Conservation (phyloP, 1,140 invertebrate genomes). For the Trinorchestia longiramus region DNA sequence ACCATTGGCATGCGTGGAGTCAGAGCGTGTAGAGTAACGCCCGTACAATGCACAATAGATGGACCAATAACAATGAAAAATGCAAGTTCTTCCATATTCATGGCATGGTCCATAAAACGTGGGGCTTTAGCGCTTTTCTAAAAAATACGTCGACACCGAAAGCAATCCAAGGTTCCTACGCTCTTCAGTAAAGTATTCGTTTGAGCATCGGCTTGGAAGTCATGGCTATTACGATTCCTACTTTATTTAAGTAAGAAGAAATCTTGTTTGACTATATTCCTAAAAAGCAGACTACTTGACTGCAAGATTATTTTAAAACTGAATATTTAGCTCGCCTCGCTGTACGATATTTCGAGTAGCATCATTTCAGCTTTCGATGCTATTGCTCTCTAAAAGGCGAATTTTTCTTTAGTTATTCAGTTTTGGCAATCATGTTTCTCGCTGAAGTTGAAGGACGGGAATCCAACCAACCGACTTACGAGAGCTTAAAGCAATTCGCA, state of each 20-base stretch:
- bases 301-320: not conserved
- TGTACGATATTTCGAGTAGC: not conserved
- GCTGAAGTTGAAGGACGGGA: not conserved
- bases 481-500: not conserved
- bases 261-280: not conserved
- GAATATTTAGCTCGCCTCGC: not conserved
- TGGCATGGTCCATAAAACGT: conserved; percentile 19
- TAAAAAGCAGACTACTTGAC: not conserved
- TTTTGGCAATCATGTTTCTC: not conserved
- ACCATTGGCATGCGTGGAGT: conserved; percentile 27
- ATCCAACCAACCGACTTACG: not conserved
- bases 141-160: conserved; percentile 34
- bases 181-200: conserved; percentile 8
- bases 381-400: not conserved
- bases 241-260: not conserved
- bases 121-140: conserved; percentile 22
- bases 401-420: conserved; percentile 17
- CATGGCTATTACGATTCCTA: not conserved
- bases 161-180: not conserved
- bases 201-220: not conserved
- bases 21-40: conserved; percentile 13
- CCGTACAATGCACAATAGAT: conserved; percentile 48
- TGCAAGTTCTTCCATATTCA: conserved; percentile 46
- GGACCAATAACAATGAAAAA: conserved; percentile 41
- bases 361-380: not conserved